phyloP scores from a whole-genome alignment of 2,113 vertebrate genomes.

The Lasiurus borealis region DNA sequence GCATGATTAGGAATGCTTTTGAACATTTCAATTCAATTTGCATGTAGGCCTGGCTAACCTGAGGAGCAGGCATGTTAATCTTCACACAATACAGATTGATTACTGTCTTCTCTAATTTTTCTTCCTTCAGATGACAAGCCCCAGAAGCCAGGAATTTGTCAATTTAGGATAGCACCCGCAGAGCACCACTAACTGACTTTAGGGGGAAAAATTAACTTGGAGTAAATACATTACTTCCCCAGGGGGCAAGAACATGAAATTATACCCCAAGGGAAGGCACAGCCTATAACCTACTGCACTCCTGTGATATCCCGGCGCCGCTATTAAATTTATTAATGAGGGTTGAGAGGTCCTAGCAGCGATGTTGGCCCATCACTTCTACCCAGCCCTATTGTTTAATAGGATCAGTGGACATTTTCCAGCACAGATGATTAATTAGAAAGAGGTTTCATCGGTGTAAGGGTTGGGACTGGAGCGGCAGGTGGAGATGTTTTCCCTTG shows the following conservation, averaged over 20 bases:
- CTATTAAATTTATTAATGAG: conserved; percentile 77
- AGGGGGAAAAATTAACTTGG: conserved; percentile 54
- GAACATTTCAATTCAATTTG: conserved; percentile 68
- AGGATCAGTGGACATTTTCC: conserved; percentile 50
- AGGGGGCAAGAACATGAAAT: conserved; percentile 63
- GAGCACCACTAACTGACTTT: conserved; percentile 35
- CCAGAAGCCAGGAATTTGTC: conserved; percentile 61
- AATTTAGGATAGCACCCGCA: conserved; percentile 72
- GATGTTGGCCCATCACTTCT: conserved; percentile 44
- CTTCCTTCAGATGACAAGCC: conserved; percentile 57
- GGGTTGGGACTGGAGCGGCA: conserved; percentile 46
- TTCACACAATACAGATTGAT: conserved; percentile 45
- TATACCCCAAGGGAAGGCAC: conserved; percentile 66
- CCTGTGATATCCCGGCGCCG: conserved; percentile 35
- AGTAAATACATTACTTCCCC: conserved; percentile 69
- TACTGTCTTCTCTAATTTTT: conserved; percentile 67
- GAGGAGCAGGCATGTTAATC: conserved; percentile 56
- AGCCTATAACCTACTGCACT: conserved; percentile 52
- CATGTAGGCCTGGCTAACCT: conserved; percentile 59
- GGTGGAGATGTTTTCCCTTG: conserved; percentile 23
- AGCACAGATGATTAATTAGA: conserved; percentile 65
- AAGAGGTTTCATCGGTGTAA: not conserved
- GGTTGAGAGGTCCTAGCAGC: conserved; percentile 44
- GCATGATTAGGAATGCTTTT: conserved; percentile 56
- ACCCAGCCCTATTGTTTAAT: conserved; percentile 58